phyloP scores from a whole-genome alignment of 2,113 vertebrate genomes.

The Cyprinodon variegatus region DNA sequence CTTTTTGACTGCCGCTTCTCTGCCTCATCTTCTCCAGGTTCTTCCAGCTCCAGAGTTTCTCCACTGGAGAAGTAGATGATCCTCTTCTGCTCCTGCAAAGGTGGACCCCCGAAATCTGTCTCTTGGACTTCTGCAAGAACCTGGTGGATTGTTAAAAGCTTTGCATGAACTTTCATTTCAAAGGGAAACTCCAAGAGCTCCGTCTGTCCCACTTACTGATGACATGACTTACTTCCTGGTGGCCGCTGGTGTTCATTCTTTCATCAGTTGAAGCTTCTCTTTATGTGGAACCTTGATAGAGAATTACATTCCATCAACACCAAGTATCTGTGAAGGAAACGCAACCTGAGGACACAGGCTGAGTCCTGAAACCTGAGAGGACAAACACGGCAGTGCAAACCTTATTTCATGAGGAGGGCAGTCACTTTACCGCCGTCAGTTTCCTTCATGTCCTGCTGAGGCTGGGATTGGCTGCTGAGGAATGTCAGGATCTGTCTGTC shows the following conservation, averaged over 20 bases:
- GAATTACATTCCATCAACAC: slow-evolving; percentile 17
- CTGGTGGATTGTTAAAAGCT: slow-evolving; percentile 9
- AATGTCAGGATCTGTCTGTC: slow-evolving; percentile 18
- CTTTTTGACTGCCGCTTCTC: slow-evolving; percentile 41
- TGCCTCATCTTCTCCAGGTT: slow-evolving; percentile 65
- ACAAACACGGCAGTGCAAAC: slow-evolving; percentile 25
- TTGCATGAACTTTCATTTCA: not conserved
- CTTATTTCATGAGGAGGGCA: not conserved
- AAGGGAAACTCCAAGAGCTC: not conserved
- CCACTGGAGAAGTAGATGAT: slow-evolving; percentile 83
- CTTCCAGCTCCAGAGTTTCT: slow-evolving; percentile 75
- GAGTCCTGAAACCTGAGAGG: slow-evolving; percentile 46
- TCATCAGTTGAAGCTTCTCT: not conserved
- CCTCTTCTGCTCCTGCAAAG: slow-evolving; percentile 51
- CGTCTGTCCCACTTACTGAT: slow-evolving; percentile 15
- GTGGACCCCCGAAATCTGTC: slow-evolving; percentile 16
- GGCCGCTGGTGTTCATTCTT: slow-evolving; percentile 48
- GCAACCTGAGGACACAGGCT: slow-evolving; percentile 41
- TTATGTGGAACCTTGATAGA: not conserved
- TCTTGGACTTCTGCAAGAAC: slow-evolving; percentile 23
- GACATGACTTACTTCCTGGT: slow-evolving; percentile 68
- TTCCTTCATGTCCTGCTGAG: slow-evolving; percentile 29
- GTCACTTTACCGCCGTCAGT: slow-evolving; percentile 6
- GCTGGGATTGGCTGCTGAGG: slow-evolving; percentile 26
- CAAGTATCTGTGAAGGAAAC: not conserved